Evolutionary conservation across 1,140 invertebrate genomes (phyloP), one percentile per base, ranked within the genome.

Genomic region (Drosophila punjabiensis): DNA sequence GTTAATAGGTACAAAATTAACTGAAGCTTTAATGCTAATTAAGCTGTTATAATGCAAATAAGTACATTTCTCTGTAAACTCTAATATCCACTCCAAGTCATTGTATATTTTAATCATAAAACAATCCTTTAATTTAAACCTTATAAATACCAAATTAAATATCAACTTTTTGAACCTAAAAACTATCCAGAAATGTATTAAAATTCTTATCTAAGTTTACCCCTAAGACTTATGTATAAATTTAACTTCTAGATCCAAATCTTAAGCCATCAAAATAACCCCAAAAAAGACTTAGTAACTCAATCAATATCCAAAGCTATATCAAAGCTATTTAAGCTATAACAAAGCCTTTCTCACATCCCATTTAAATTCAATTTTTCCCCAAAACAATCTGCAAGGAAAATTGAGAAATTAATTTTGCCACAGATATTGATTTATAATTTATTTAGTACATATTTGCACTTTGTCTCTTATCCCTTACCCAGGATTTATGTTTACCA

Each of bases 361-460:
- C 30, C 14, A 20, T 58, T 65, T 18, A 62, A 62, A 33, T 52
- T 37, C 11, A 16, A 16, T 28, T 28, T n/a, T 7, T 7, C 14
- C 45, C 11, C 20, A 39, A 24, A 24, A 37, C 53, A 37, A 56
- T 56, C 53, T 37, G 9, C 4, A 24, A 37, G 16, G 53, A 56
- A 53, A 48, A 45, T 9, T 39, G 50, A 24, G 13, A 73, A 73
- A 68, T 67, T 70, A 20, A 67, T 70, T 70, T 67, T 6, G 16
- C 14, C 50, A 53, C 24, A 71, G 35, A 56, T 39, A 41, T 74
- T 41, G 67, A 60, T 50, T 30, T 30, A 50, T 43, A 35, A 71
- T 60, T 52, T 71, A 60, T 71, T 71, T 61, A 74, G 9, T 14
- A 20, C 33, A 61, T 37, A 74, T 74, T 73, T 43, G 37, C 70